Conservation (phyloP, 2,797 vertebrate genomes). For the Brachymystax lenok region DNA sequence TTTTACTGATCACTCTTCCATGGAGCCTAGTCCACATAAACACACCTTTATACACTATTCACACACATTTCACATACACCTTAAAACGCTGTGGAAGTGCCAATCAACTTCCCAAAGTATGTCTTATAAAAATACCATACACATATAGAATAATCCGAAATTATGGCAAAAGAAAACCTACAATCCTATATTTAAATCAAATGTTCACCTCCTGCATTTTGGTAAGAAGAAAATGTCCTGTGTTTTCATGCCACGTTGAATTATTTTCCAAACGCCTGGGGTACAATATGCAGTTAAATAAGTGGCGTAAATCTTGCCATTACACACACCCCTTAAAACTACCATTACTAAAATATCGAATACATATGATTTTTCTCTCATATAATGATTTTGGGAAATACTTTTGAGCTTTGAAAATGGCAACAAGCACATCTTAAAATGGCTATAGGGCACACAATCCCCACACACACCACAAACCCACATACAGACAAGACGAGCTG, state of each 20-base stretch:
- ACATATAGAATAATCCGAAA: background rate
- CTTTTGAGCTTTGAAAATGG: background rate
- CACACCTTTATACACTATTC: no score
- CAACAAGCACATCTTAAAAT: constrained; percentile 8
- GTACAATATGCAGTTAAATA: background rate
- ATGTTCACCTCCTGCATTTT: background rate
- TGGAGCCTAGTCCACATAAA: no score
- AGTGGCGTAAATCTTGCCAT: constrained; percentile 14
- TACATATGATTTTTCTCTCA: background rate
- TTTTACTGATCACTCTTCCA: background rate
- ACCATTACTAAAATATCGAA: background rate
- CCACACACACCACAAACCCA: no score
- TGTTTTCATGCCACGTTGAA: background rate
- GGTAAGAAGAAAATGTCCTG: no score
- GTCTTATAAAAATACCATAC: background rate
- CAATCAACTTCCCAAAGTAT: background rate
- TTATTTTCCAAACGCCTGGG: background rate
- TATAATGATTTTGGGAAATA: background rate
- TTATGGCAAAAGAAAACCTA: background rate
- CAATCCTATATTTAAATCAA: no score
- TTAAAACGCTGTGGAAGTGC: background rate
- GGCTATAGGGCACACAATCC: background rate
- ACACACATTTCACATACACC: constrained; percentile 1
- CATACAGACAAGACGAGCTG: background rate
- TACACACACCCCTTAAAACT: background rate